Conservation (phyloP, 2,113 vertebrate species). For the Mola mola region DNA sequence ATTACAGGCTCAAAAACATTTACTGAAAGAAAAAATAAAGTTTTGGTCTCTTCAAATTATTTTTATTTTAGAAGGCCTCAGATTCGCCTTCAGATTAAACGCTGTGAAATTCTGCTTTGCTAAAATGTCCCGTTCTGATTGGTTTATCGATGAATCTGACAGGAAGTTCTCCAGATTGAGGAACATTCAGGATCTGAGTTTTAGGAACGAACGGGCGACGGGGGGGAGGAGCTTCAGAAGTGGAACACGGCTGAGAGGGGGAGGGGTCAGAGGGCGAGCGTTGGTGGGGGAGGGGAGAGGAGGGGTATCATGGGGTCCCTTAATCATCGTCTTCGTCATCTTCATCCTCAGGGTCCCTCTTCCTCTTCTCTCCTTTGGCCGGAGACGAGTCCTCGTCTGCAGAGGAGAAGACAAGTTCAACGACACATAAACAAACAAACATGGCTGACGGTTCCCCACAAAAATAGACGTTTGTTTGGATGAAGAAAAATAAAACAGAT, state of each 20-base stretch:
- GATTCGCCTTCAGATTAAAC: no score
- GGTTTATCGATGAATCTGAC: no score
- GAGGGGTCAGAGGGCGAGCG: conserved; percentile 19
- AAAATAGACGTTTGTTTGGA: neutral
- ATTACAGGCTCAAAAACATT: no score
- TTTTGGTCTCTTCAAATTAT: no score
- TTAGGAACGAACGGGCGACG: no score
- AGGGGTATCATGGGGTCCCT: conserved; percentile 9
- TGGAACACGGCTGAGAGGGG: neutral
- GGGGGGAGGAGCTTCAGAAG: neutral
- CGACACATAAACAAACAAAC: neutral
- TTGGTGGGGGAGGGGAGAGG: neutral
- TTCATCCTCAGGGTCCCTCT: conserved; percentile 86
- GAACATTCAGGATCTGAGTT: neutral
- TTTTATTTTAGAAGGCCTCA: no score
- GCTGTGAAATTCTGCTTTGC: no score
- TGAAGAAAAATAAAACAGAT: neutral
- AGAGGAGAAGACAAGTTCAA: neutral
- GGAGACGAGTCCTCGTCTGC: conserved; percentile 71
- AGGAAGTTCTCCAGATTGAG: no score
- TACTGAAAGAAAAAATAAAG: no score
- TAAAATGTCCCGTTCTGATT: no score
- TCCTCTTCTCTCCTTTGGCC: conserved; percentile 87
- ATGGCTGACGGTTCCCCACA: no score
- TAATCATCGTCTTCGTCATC: conserved; percentile 80